phyloP scores from a whole-genome alignment of 2,113 vertebrate genomes.

The Gnathonemus longibarbis region DNA sequence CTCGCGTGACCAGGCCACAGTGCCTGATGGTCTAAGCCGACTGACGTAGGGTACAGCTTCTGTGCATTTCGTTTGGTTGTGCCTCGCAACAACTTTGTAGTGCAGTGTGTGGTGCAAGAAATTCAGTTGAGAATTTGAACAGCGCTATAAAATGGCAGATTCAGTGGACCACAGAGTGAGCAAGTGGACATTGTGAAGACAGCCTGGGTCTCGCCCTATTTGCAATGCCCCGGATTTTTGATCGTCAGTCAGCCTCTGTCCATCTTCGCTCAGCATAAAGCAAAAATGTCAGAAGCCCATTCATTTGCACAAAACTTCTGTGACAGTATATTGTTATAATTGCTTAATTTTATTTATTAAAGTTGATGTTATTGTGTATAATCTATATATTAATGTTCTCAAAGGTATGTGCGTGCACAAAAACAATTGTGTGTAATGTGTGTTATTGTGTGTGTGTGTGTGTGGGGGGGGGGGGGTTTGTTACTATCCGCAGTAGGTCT shows the following conservation, averaged over 20 bases:
- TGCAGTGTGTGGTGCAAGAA: neutral
- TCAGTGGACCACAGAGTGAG: neutral
- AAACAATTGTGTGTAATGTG: too few species aligned
- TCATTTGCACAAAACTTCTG: too few species aligned
- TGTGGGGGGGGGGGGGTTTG: neutral
- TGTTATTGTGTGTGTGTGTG: too few species aligned
- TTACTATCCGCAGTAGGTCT: neutral
- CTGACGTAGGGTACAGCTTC: too few species aligned
- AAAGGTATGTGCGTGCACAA: too few species aligned
- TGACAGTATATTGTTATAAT: too few species aligned
- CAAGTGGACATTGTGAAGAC: neutral
- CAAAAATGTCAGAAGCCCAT: too few species aligned
- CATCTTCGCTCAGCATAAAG: neutral
- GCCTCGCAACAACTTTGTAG: neutral
- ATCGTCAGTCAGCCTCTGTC: neutral
- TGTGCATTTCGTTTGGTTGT: too few species aligned
- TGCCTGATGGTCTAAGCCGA: neutral
- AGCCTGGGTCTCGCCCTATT: neutral
- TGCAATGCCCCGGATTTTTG: neutral
- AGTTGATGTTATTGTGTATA: too few species aligned
- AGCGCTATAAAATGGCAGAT: neutral
- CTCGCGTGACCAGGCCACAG: neutral
- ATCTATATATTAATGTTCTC: too few species aligned
- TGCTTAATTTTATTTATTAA: too few species aligned
- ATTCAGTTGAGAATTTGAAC: neutral